Evolutionary conservation across 2,888 invertebrate genomes (phyloP), one percentile per base, ranked within the genome.

Genomic region (Pyralis farinalis): DNA sequence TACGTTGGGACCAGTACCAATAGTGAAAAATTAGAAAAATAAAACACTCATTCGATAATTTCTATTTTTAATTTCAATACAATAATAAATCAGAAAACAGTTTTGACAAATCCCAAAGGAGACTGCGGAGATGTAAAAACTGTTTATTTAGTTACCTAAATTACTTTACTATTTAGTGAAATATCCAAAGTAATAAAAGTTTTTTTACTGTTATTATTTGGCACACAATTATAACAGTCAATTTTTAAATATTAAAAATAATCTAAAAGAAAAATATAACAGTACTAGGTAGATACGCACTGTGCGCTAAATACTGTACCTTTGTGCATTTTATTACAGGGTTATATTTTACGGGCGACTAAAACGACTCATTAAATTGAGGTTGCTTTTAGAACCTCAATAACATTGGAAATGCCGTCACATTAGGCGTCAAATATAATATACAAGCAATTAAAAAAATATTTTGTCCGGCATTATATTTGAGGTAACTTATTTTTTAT

Each of bases 81-180:
- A 81, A 72, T 84, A 75, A 80, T 83, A 81, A 81, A 81, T 79
- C 58, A 63, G 67, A 73, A 71, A 85, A 88, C 86, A 87, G 85
- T 73, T 84, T 80, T 61, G 61, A 78, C 85, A 82, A 84, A 84
- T 74, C 63, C 52, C 51, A 53, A 58, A 44, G 77, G 84, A 81
- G 80, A 80, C 73, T 51, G 58, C 43, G 55, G 67, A 79, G 83
- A 78, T 83, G 83, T 78, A 67, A 81, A 86, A 85, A 68, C 83
- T 80, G 86, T 82, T 78, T 63, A 58, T 51, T 66, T 63, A 49
- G 51, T 72, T 69, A 70, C 59, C 69, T 77, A 71, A 63, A 44
- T 49, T 53, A 57, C 65, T 60, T 63, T 60, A 38, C 37, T 38
- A 31, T 58, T 51, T 51, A 53, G 47, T 49, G 42, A 43, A 37